Percentiles rank a stretch among this genome's conserved stretches.
These are phyloP conservation scores for Pristionchus japonicus DNA, from an alignment of 2,888 invertebrate species.

Conservation along the genomic window DNA sequence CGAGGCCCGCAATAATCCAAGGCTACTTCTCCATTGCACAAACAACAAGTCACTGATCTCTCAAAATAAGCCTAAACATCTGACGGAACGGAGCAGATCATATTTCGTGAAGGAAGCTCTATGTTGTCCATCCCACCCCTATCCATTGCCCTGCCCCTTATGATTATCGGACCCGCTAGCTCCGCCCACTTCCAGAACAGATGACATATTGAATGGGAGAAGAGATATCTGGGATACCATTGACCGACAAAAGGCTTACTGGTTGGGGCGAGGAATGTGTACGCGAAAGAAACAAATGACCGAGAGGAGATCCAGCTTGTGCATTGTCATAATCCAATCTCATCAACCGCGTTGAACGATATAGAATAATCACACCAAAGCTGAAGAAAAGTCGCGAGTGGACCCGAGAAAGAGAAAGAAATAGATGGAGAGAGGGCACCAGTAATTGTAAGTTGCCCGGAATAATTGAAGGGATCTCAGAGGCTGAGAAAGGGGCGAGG, in stretches of 20 bases:
- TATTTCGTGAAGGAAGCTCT: neutral
- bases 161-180: neutral
- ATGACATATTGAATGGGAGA: neutral
- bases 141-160: constrained; percentile 6
- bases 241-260: constrained; percentile 30
- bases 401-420: neutral
- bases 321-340: neutral
- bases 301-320: neutral
- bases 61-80: neutral
- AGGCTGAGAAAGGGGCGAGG: neutral
- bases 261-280: neutral
- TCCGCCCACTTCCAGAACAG: neutral
- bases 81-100: neutral
- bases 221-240: neutral
- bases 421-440: constrained; percentile 21
- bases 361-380: neutral
- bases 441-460: constrained; percentile 41
- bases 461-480: constrained; percentile 29
- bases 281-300: constrained; percentile 14
- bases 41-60: neutral
- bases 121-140: neutral
- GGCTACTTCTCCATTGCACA: neutral
- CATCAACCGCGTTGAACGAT: neutral
- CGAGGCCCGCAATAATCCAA: neutral
- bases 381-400: neutral